Evolutionary conservation across 2,888 invertebrate genomes (phyloP).

Genomic region (Cataglyphis altisquamis): DNA sequence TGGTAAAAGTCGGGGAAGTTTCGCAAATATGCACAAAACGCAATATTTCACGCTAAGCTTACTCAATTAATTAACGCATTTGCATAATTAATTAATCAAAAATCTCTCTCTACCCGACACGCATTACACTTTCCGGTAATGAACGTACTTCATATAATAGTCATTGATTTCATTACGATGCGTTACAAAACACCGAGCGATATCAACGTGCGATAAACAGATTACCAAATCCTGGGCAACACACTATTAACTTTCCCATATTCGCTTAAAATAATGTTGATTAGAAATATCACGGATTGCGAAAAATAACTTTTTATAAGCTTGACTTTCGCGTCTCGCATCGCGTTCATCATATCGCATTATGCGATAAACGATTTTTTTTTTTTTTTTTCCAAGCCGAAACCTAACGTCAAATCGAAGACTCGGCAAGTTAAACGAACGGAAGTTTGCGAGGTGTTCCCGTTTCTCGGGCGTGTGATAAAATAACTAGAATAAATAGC

Average conservation of each 20-base stretch:
- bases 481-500: conserved; percentile 85
- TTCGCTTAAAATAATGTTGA: conserved; percentile 10
- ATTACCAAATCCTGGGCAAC: conserved; percentile 29
- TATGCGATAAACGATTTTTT: background rate
- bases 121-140: conserved; percentile 46
- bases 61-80: conserved; percentile 55
- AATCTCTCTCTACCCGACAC: conserved; percentile 29
- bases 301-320: background rate
- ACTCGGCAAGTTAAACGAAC: conserved; percentile 66
- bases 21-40: conserved; percentile 44
- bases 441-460: conserved; percentile 82
- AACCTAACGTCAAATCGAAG: conserved; percentile 38
- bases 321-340: background rate
- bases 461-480: conserved; percentile 82
- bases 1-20: conserved; percentile 45
- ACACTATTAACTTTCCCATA: conserved; percentile 21
- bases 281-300: background rate
- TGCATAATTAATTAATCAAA: conserved; percentile 57
- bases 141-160: conserved; percentile 43
- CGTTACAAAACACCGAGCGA: conserved; percentile 28
- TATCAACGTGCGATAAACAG: conserved; percentile 40
- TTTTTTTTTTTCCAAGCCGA: background rate
- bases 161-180: conserved; percentile 48
- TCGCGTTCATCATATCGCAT: background rate
- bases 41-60: conserved; percentile 56